Base-by-base conservation (phyloP, 2,888 invertebrate species). In the Dolichopus griseipennis region DNA sequence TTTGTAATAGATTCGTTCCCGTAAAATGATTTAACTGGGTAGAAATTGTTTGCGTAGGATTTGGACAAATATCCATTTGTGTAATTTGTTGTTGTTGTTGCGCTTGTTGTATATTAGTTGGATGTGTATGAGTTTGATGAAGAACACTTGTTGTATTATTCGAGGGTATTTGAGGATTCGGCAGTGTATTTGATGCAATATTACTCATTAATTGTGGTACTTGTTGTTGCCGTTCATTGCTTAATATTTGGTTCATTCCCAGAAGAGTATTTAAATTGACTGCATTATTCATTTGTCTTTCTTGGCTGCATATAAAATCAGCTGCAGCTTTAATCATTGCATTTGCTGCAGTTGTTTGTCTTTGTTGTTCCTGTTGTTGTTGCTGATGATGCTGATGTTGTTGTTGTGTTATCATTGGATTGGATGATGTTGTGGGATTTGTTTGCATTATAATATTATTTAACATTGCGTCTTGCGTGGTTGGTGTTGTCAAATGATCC, bases 311-410 rank as follows among this genome's bases (percentile, higher is more conserved):
- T 18, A 89, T 83, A 73, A 88, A 86, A 79, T 90, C 89, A 0
- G 87, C 89, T 0, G 89, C 88, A 8, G 90, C 90, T 76, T 88
- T 89, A 67, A 90, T 83, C 64, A 91, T 85, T 70, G 80, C 79
- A 72, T 90, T 90, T 73, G 79, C 79, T 18, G 78, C 78, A 1
- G 80, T 76, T 33, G 79, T 75, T 0, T 79, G 75, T 34, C 78
- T 80, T 41, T 78, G 79, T 0, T 77, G 75, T 43, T 79, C 68
- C 9, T 73, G 71, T 64, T 74, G 73, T 20, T 73, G 67, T n/a
- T 67, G 70, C 65, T 68, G 72, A 6, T 71, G 67, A 2, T 63
- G 63, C 65, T 72, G 70, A 27, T 66, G 66, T 43, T 68, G 70
- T 68, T 67, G 69, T 27, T 63, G 22, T 10, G 15, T 22, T 22